Base-by-base conservation (phyloP, 2,113 vertebrate species). In the Labrus mixtus region DNA sequence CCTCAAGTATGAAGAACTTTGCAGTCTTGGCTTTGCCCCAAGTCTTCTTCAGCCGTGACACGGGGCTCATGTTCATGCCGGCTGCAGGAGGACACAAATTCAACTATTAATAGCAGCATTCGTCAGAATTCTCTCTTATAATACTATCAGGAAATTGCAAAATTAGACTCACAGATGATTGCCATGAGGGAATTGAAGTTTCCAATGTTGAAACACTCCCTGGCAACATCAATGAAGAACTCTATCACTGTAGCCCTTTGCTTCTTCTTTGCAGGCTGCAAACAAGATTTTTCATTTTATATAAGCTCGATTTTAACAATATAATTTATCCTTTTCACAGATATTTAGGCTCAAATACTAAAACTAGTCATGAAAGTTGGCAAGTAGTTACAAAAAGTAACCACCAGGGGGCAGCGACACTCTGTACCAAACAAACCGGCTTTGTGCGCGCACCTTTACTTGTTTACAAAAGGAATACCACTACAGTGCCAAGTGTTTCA, bases 161-260 rank as follows among this genome's bases (percentile, higher is more conserved):
- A 37, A 33, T 48, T 1, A 20, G 15, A 96, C 97, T 98, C 91
- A 99, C 97, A 98, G 88, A 97, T 96, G 75, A 98, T 97, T 82
- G 97, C 97, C 97, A 97, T 97, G 55, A 98, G 94, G 0, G 97
- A 98, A 92, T 97, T 98, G 81, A 98, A 98, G 94, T 98, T 99
- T 88, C 97, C 97, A 2, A 98, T 98, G 93, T 97, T 98, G 94
- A 98, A 98, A 90, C 97, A 97, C 87, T 98, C 96, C 1, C 96
- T 94, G 79, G 97, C 97, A 60, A 98, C 96, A 0, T 98, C 97
- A 6, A 97, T 97, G 93, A 98, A 98, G 92, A 99, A 98, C 90
- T 98, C 97, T 0, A 97, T 96, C 80, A 97, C 96, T 82, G 95
- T 95, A 6, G 97, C 97, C 83, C 97, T 90, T 91, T 96, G 97